phyloP scores from a whole-genome alignment of 2,113 vertebrate species.

The Tursiops truncatus region DNA sequence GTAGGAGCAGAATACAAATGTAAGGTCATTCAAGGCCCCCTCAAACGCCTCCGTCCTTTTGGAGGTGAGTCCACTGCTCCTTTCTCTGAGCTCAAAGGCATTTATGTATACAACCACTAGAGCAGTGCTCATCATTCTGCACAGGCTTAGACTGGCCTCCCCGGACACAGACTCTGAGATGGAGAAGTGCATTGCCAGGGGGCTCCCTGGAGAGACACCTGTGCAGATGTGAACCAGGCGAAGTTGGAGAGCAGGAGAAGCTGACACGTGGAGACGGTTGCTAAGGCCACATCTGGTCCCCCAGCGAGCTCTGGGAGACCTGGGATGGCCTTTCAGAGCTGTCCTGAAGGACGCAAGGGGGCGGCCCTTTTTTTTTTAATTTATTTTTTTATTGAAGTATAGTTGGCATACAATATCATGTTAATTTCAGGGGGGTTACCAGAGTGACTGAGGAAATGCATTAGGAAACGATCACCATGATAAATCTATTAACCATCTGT shows the following conservation, averaged over 20 bases:
- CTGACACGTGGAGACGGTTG: not conserved
- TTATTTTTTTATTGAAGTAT: not conserved
- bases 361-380: not conserved
- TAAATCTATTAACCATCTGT: not conserved
- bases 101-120: not conserved
- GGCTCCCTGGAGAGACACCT: not conserved
- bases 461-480: not conserved
- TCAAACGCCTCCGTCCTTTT: not conserved
- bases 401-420: not conserved
- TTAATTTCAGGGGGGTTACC: not conserved
- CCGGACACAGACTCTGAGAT: not conserved
- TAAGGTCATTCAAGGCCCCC: not conserved
- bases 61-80: not conserved
- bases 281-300: not conserved
- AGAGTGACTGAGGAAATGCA: not conserved
- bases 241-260: not conserved
- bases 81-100: not conserved
- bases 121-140: not conserved
- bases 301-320: not conserved
- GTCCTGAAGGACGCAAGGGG: not conserved
- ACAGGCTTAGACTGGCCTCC: not conserved
- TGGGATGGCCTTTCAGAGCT: not conserved
- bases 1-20: not conserved
- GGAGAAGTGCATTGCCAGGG: not conserved
- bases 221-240: accelerated